These are phyloP conservation scores for Siniperca scherzeri DNA, from an alignment of 2,797 vertebrate genomes.

Conservation along the genomic window DNA sequence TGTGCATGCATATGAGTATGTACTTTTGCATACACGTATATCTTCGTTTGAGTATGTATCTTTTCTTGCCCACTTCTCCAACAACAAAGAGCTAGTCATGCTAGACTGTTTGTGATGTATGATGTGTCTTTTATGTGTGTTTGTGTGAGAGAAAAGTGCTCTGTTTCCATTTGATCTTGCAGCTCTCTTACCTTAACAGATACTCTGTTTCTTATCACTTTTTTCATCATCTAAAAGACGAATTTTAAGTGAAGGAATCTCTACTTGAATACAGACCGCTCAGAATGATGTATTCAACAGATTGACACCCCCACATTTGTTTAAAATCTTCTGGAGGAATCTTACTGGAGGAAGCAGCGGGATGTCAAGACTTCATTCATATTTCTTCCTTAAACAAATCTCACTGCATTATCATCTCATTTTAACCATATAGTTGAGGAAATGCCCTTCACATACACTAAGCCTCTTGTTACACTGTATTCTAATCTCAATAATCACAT, in stretches of 20 bases:
- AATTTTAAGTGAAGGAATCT: constrained; percentile 22
- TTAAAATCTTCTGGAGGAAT: constrained; percentile 14
- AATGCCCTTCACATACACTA: constrained; percentile 60
- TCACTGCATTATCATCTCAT: constrained; percentile 28
- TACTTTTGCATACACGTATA: neutral
- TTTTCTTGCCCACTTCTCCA: neutral
- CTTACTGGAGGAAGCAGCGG: neutral
- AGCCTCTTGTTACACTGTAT: constrained; percentile 42
- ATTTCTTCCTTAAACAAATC: constrained; percentile 12
- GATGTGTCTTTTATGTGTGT: constrained; percentile 6
- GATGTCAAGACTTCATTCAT: constrained; percentile 5
- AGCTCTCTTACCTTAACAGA: constrained; percentile 18
- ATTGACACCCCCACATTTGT: constrained; percentile 15
- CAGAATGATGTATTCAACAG: constrained; percentile 26
- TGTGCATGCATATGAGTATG: constrained; percentile 9
- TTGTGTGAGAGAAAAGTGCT: neutral
- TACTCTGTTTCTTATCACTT: neutral
- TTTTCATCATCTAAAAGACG: constrained; percentile 28
- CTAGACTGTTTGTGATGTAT: neutral
- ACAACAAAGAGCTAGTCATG: constrained; percentile 11
- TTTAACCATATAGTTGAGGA: constrained; percentile 25
- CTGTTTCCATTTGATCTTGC: constrained; percentile 17
- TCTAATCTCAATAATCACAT: constrained; percentile 47
- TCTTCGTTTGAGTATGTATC: neutral
- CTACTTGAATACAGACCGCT: neutral